Conservation (phyloP, 2,797 vertebrate genomes). For the Acanthurus lineatus region DNA sequence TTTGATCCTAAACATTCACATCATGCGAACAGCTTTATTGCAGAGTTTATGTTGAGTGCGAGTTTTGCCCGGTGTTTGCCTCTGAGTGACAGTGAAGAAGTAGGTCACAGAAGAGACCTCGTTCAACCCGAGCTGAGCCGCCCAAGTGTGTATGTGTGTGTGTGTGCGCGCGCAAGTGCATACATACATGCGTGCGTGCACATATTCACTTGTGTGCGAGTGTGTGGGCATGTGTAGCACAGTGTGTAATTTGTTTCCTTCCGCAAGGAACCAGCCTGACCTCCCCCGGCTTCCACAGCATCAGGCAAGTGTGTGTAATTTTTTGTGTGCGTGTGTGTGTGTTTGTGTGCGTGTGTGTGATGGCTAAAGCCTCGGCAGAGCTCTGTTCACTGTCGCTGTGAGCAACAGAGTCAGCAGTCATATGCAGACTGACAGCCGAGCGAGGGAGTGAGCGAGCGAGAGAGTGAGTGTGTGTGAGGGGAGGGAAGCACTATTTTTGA, state of each 20-base stretch:
- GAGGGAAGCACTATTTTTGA: conserved; percentile 28
- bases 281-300: conserved; percentile 67
- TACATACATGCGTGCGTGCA: conserved; percentile 1
- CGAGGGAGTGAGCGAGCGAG: too few species aligned
- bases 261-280: conserved; percentile 71
- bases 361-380: conserved; percentile 52
- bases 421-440: conserved; percentile 63
- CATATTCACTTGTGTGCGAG: conserved; percentile 23
- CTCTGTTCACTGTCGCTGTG: conserved; percentile 55
- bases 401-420: conserved; percentile 67
- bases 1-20: conserved; percentile 58
- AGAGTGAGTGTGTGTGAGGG: too few species aligned
- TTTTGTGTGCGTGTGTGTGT: conserved; percentile 5
- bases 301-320: conserved; percentile 31
- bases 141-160: conserved; percentile 19
- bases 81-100: conserved; percentile 70
- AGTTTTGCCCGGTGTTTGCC: conserved; percentile 47
- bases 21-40: conserved; percentile 43
- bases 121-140: conserved; percentile 68
- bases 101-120: conserved; percentile 78
- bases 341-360: conserved; percentile 25
- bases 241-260: conserved; percentile 74
- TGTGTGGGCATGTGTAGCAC: conserved; percentile 60
- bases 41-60: conserved; percentile 51
- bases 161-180: conserved; percentile 21